phyloP scores from a whole-genome alignment of 2,888 invertebrate species.

The Orthosia gracilis region DNA sequence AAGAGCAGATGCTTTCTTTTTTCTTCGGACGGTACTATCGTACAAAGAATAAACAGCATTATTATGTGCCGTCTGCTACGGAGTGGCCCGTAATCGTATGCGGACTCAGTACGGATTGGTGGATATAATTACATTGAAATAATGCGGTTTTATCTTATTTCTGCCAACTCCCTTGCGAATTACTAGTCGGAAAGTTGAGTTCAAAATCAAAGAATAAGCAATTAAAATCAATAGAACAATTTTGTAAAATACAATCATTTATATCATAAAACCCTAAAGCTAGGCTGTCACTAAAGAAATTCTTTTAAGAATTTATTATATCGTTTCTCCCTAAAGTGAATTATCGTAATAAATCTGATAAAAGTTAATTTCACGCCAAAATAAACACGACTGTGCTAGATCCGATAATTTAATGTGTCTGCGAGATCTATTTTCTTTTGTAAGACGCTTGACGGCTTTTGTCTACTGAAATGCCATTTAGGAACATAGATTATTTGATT shows the following conservation, averaged over 20 bases:
- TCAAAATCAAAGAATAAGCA: neutral
- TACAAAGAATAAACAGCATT: no score
- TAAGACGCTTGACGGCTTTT: slow-evolving; percentile 8
- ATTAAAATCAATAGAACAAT: neutral
- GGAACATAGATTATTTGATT: neutral
- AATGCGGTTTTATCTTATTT: neutral
- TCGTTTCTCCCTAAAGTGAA: slow-evolving; percentile 42
- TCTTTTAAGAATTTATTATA: slow-evolving; percentile 38
- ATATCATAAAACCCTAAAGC: slow-evolving; percentile 3
- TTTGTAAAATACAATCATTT: slow-evolving; percentile 3
- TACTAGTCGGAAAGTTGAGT: neutral
- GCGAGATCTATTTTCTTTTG: slow-evolving; percentile 24
- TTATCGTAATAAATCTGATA: slow-evolving; percentile 64
- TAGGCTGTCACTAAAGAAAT: slow-evolving; percentile 22
- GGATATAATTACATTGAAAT: neutral
- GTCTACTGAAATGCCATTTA: slow-evolving; percentile 22
- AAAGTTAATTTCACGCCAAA: slow-evolving; percentile 73
- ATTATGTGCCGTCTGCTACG: no score
- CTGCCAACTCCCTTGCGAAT: neutral
- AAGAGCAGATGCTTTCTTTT: no score
- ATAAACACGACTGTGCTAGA: slow-evolving; percentile 59
- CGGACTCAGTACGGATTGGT: no score
- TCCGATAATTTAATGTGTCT: slow-evolving; percentile 59
- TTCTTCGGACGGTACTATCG: no score
- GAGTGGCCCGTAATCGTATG: no score